phyloP scores from a whole-genome alignment of 2,888 invertebrate genomes.

The Anthrax anthrax region DNA sequence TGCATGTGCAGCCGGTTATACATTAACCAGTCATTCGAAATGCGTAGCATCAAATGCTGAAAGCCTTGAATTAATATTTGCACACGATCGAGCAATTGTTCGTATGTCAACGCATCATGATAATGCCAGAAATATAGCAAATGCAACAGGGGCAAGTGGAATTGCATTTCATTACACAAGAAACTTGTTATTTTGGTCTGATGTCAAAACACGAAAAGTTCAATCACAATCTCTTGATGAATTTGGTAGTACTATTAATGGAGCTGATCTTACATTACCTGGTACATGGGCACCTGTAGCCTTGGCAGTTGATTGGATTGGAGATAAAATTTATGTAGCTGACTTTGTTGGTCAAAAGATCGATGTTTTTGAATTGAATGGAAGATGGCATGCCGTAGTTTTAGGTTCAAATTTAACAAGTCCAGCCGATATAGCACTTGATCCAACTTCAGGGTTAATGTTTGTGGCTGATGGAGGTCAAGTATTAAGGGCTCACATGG shows the following conservation, averaged over 20 bases:
- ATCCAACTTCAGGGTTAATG: slow-evolving; percentile 80
- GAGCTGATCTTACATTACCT: slow-evolving; percentile 54
- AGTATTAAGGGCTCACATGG: slow-evolving; percentile 82
- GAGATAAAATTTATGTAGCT: slow-evolving; percentile 88
- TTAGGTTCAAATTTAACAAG: slow-evolving; percentile 81
- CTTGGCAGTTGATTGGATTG: slow-evolving; percentile 93
- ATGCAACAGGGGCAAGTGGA: slow-evolving; percentile 73
- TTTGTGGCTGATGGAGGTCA: slow-evolving; percentile 77
- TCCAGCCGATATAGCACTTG: slow-evolving; percentile 83
- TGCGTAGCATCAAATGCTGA: slow-evolving; percentile 48
- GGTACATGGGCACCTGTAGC: slow-evolving; percentile 84
- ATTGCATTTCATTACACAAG: slow-evolving; percentile 68
- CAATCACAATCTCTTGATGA: slow-evolving; percentile 35
- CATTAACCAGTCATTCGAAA: slow-evolving; percentile 42
- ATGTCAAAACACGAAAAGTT: slow-evolving; percentile 72
- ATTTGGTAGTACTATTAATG: slow-evolving; percentile 34
- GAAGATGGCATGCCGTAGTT: slow-evolving; percentile 77
- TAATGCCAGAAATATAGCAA: slow-evolving; percentile 50
- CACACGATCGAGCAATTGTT: slow-evolving; percentile 56
- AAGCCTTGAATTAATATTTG: slow-evolving; percentile 48
- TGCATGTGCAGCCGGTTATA: slow-evolving; percentile 67
- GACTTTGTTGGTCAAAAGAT: slow-evolving; percentile 88
- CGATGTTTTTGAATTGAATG: slow-evolving; percentile 82
- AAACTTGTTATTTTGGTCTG: slow-evolving; percentile 78
- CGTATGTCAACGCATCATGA: slow-evolving; percentile 54